Conservation (phyloP, 2,888 invertebrate genomes). For the Drosophila macrothrix region DNA sequence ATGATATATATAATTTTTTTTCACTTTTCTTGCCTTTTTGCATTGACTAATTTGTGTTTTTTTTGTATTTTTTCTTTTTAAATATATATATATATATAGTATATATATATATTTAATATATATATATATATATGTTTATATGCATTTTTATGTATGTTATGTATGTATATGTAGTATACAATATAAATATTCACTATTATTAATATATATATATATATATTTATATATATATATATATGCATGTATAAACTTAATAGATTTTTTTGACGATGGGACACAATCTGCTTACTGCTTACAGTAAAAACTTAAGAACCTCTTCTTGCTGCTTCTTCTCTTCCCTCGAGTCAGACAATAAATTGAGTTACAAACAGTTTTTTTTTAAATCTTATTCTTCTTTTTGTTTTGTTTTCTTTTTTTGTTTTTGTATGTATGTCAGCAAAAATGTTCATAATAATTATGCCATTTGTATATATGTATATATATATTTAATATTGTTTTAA, state of each 20-base stretch:
- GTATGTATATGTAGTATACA: constrained; percentile 60
- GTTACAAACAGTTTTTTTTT: constrained; percentile 65
- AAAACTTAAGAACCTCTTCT: constrained; percentile 70
- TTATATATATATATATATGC: constrained; percentile 52
- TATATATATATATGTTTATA: constrained; percentile 33
- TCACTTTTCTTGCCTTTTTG: constrained; percentile 27
- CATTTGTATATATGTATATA: constrained; percentile 60
- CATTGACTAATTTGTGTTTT: constrained; percentile 63
- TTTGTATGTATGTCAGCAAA: constrained; percentile 67
- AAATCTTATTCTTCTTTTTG: constrained; percentile 15
- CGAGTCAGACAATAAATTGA: constrained; percentile 75
- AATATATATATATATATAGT: constrained; percentile 26
- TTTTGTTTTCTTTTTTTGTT: constrained; percentile 33
- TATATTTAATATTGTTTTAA: constrained; percentile 59
- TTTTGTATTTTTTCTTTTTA: constrained; percentile 22
- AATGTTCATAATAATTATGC: constrained; percentile 70
- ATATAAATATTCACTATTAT: constrained; percentile 70
- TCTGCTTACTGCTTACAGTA: constrained; percentile 67
- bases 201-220: constrained; percentile 28
- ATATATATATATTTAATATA: constrained; percentile 32
- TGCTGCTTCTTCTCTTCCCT: constrained; percentile 23
- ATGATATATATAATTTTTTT: constrained; percentile 51
- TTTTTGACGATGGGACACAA: constrained; percentile 77
- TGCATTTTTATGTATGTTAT: constrained; percentile 37
- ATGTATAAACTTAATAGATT: constrained; percentile 78